Conservation (phyloP, 2,797 vertebrate genomes). For the Gephyroberyx darwinii region DNA sequence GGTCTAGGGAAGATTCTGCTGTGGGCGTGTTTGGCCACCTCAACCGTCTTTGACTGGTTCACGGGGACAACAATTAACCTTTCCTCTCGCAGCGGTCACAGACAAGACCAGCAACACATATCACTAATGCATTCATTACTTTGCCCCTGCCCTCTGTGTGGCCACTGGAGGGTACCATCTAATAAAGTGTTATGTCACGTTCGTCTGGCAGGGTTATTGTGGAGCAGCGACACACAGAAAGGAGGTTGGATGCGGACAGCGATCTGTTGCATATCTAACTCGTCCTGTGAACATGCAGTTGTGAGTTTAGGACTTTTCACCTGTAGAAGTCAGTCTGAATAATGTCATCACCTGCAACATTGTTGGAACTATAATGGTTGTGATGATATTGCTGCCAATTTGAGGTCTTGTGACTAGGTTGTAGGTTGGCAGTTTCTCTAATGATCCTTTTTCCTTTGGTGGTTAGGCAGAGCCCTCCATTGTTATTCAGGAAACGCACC, state of each 20-base stretch:
- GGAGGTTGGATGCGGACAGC: background rate
- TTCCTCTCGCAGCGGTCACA: constrained; percentile 40
- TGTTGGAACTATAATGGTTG: too few species aligned
- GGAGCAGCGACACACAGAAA: constrained; percentile 13
- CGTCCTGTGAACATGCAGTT: background rate
- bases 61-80: constrained; percentile 66
- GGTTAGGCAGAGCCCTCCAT: too few species aligned
- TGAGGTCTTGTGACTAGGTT: too few species aligned
- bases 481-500: too few species aligned
- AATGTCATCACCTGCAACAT: too few species aligned
- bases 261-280: constrained; percentile 1
- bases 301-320: background rate
- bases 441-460: too few species aligned
- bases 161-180: constrained; percentile 26
- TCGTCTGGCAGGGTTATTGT: constrained; percentile 44
- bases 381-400: too few species aligned
- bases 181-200: constrained; percentile 47
- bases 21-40: constrained; percentile 59
- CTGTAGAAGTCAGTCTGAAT: too few species aligned
- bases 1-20: constrained; percentile 37
- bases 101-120: background rate
- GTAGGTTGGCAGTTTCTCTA: too few species aligned
- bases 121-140: constrained; percentile 33
- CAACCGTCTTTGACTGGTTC: constrained; percentile 60
- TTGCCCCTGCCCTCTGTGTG: constrained; percentile 19